Base-by-base conservation (phyloP, 2,888 invertebrate genomes). In the Lasioglossum leucozonium region DNA sequence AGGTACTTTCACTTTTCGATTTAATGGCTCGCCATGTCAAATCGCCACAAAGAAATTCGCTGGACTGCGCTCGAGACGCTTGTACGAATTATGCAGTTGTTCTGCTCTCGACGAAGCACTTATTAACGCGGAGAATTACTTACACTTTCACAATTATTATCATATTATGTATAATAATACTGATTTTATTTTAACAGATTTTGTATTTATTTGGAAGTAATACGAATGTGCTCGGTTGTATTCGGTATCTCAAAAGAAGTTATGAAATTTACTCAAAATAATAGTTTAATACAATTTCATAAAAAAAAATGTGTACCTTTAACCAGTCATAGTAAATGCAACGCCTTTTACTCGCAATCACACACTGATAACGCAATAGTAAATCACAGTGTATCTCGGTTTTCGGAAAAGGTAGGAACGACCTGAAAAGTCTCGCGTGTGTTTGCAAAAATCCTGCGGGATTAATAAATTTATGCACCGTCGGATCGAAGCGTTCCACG, bases 391-490 rank as follows among this genome's bases (percentile, higher is more conserved):
- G n/a, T 69, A 69, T 69, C 69, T 40, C 69, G 1, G 13, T 40
- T 69, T 40, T n/a, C n/a, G n/a, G 69, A 69, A 40, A 69, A 69
- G 6, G 13, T n/a, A 69, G 11, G 40, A 69, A 40, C 37, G 40
- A 69, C 37, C 40, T 13, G 40, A 5, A 69, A 40, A 37, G 11
- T 69, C 37, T 40, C 69, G n/a, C 40, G 40, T 22, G 22, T 40
- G 11, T 69, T 40, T 40, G 40, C 40, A 69, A 69, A 69, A 6
- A 42, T 37, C 37, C 22, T 22, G 26, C 16, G 26, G 18, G 51
- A 11, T 69, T 69, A 69, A 69, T 44, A 77, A 81, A 84, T 77
- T 81, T 77, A 77, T 72, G 81, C 81, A 34, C n/a, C n/a, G 62
- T 65, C 72, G 72, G 74, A 72, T 81, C 81, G 75, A 84, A 55